phyloP scores from a whole-genome alignment of 2,888 invertebrate species.

The Drosophila stalkeri region DNA sequence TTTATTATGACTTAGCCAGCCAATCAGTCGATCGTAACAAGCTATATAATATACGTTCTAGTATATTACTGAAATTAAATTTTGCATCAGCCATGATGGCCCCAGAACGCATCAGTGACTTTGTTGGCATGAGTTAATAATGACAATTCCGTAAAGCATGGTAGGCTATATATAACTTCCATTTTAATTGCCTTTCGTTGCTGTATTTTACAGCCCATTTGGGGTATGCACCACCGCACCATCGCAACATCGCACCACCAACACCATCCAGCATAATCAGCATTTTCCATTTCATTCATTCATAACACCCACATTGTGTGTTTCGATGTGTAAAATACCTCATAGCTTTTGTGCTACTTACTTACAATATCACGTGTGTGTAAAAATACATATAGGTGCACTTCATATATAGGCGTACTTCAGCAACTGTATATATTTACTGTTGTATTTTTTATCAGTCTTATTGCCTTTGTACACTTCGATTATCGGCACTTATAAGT shows the following conservation, averaged over 20 bases:
- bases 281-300: slow-evolving; percentile 46
- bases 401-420: not conserved
- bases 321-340: slow-evolving; percentile 7
- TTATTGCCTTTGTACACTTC: slow-evolving; percentile 45
- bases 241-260: slow-evolving; percentile 14
- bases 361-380: slow-evolving; percentile 3
- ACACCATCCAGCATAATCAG: slow-evolving; percentile 27
- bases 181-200: slow-evolving; percentile 63
- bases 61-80: slow-evolving; percentile 17
- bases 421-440: not conserved
- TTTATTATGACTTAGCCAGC: not conserved
- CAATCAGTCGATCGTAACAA: not conserved
- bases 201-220: slow-evolving; percentile 60
- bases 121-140: slow-evolving; percentile 61
- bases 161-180: slow-evolving; percentile 17
- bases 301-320: slow-evolving; percentile 26
- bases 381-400: not conserved
- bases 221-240: slow-evolving; percentile 56
- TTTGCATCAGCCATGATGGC: slow-evolving; percentile 8
- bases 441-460: slow-evolving; percentile 31
- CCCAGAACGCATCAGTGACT: slow-evolving; percentile 36
- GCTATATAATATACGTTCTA: not conserved
- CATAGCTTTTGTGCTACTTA: slow-evolving; percentile 37
- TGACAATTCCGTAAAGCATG: slow-evolving; percentile 44
- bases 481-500: slow-evolving; percentile 64